Evolutionary conservation across 2,797 vertebrate species (phyloP).

Genomic region (Pangasius krempfi): DNA sequence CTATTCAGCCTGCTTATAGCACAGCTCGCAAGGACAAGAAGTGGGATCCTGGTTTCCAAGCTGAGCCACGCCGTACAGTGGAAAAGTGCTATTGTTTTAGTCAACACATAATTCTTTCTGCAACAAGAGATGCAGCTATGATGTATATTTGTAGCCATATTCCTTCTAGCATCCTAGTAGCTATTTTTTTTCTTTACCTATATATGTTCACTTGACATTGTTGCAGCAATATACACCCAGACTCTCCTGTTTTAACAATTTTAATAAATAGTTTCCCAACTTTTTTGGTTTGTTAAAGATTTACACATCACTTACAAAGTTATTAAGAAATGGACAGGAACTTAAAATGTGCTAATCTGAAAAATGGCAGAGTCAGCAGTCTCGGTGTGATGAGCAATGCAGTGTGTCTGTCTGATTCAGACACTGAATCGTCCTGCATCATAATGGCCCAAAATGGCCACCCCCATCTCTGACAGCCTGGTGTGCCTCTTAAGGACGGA

Average conservation of each 20-base stretch:
- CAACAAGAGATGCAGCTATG: not conserved
- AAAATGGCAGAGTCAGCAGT: not conserved
- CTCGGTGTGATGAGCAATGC: not conserved
- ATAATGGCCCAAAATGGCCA: constrained; percentile 17
- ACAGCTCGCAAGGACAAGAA: not conserved
- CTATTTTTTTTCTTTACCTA: not conserved
- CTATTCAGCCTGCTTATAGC: not conserved
- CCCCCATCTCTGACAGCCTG: constrained; percentile 10
- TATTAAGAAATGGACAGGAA: not conserved
- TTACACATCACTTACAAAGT: not conserved
- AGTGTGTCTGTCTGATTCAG: not conserved
- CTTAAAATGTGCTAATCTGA: constrained; percentile 4
- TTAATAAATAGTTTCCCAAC: not conserved
- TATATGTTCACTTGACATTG: not conserved
- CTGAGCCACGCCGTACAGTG: not conserved
- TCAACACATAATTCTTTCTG: not conserved
- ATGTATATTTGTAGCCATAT: not conserved
- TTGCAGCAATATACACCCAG: not conserved
- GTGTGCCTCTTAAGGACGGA: constrained; percentile 4
- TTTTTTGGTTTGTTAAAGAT: not conserved
- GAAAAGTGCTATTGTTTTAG: not conserved
- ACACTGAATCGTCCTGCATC: constrained; percentile 27
- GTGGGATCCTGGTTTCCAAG: not conserved
- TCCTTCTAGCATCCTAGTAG: not conserved
- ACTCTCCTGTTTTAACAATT: not conserved